Base-by-base conservation (phyloP, 1,140 invertebrate species). In the Chelonus insularis region DNA sequence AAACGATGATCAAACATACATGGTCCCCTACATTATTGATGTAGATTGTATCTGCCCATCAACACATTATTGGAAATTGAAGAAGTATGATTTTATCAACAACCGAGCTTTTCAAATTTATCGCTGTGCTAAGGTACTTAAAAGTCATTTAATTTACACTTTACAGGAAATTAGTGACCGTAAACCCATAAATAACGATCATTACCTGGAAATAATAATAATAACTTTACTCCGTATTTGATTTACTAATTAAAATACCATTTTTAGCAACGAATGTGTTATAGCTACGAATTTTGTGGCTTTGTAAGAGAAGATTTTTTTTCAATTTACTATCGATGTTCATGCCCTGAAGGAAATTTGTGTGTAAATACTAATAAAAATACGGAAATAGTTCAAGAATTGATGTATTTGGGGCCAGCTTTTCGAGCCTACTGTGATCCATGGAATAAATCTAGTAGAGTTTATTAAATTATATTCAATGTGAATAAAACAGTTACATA, bases 261-360 rank as follows among this genome's bases (percentile, higher is more conserved):
- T n/a, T 57, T 70, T 57, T 66, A 86, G 84, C 70, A 84, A 61
- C 71, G 67, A 14, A 77, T 70, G 62, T 86, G 84, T 51, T 68
- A 78, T 4, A 67, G 60, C 2, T 66, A 71, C 4, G 82, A 86
- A 2, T 82, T 84, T 58, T 86, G 85, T 69, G 84, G 84, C 18
- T 67, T 72, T 12, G 68, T 75, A 51, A 67, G 75, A 59, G 32
- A 66, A 16, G 85, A 87, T 57, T 70, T 85, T 1, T 85, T 83
- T 52, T 84, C 86, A 11, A 80, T 84, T 14, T 88, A 88, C 69
- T 86, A 88, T 61, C 83, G 79, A 11, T 88, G 87, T 62, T 76
- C 83, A 11, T 89, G 87, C 61, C 87, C 87, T 0, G 65, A 69
- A 55, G 81, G 82, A 8, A 82, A 87, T 61, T 77, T 87, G 34